Conservation (phyloP, 2,113 vertebrate genomes). For the Aramus guarauna region DNA sequence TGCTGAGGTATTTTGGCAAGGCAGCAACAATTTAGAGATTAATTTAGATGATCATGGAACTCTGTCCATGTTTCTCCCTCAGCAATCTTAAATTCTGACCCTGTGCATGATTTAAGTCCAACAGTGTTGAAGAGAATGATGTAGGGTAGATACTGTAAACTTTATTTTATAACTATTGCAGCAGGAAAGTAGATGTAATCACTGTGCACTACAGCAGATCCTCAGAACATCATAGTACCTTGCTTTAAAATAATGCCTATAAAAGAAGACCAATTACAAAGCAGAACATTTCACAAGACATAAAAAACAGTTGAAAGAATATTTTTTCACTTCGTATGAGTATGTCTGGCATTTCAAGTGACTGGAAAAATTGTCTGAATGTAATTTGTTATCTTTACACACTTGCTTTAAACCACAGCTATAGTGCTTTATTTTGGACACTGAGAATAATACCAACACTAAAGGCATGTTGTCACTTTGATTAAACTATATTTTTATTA, state of each 20-base stretch:
- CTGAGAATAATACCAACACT: neutral
- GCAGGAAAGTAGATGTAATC: neutral
- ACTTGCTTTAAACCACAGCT: neutral
- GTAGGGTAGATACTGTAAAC: neutral
- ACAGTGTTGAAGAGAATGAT: neutral
- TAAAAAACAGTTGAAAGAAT: neutral
- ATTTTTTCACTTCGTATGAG: neutral
- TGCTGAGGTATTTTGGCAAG: neutral
- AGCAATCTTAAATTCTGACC: neutral
- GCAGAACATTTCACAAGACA: neutral
- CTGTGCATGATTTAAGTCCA: neutral
- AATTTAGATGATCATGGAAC: neutral
- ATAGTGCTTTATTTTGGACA: neutral
- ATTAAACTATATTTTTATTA: neutral
- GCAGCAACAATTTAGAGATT: neutral
- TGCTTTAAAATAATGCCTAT: conserved; percentile 2
- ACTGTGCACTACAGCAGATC: neutral
- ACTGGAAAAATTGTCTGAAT: neutral
- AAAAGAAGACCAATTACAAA: conserved; percentile 6
- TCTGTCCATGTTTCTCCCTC: neutral
- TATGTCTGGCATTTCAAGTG: neutral
- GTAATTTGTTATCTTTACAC: neutral
- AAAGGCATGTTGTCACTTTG: neutral
- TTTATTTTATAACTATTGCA: neutral
- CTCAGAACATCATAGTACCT: neutral